These are phyloP conservation scores for Eupsilia transversa DNA, from an alignment of 2,888 invertebrate species.

Conservation along the genomic window DNA sequence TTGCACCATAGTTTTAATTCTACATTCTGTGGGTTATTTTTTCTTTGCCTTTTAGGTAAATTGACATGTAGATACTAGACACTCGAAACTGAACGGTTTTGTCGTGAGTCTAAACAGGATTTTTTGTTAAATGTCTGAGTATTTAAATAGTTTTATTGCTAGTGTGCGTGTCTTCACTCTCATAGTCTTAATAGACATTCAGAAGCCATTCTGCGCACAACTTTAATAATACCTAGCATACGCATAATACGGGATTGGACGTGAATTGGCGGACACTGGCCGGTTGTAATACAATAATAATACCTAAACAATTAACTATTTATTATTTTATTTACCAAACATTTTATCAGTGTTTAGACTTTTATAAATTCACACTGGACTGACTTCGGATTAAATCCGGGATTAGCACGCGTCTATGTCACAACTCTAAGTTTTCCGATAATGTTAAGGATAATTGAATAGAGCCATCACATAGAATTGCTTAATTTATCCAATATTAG, in stretches of 20 bases:
- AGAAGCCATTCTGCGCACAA: not conserved
- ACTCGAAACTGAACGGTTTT: not conserved
- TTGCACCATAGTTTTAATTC: not conserved
- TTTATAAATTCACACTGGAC: not conserved
- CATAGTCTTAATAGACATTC: not conserved
- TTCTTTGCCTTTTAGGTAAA: not conserved
- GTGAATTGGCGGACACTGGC: too few relatives aligned
- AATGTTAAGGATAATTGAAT: not conserved
- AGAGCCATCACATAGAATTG: too few relatives aligned
- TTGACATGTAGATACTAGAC: not conserved
- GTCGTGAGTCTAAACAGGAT: not conserved
- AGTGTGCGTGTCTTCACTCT: not conserved
- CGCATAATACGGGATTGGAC: not conserved
- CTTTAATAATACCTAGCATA: not conserved
- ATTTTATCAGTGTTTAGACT: not conserved
- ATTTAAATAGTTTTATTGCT: not conserved
- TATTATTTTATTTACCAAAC: not conserved
- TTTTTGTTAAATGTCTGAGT: not conserved
- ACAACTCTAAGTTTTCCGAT: not conserved
- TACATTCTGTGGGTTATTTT: not conserved
- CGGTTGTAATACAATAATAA: not conserved
- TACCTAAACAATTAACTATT: not conserved
- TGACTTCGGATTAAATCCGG: not conserved
- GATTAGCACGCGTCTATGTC: not conserved
- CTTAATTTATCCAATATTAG: not conserved